Conservation (phyloP, 2,797 vertebrate genomes). For the Capromys pilorides region DNA sequence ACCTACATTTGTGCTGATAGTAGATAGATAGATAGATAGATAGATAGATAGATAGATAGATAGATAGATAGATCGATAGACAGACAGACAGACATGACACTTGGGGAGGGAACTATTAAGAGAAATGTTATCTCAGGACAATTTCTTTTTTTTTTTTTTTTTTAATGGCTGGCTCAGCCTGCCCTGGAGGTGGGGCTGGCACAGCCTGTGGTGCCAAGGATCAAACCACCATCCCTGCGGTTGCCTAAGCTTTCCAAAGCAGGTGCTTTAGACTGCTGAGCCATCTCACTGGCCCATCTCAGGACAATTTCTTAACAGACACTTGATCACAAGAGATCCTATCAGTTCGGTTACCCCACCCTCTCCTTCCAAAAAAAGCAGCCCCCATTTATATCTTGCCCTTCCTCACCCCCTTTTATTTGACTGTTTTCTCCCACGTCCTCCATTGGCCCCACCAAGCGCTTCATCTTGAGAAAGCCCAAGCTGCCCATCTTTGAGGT, state of each 20-base stretch:
- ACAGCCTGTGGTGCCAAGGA: too few relatives aligned
- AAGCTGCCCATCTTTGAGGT: neutral
- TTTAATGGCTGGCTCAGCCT: too few relatives aligned
- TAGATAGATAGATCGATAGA: neutral
- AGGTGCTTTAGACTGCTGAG: too few relatives aligned
- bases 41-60: neutral
- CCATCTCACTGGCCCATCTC: too few relatives aligned
- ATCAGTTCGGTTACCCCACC: neutral
- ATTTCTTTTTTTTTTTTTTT: too few relatives aligned
- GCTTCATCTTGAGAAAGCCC: neutral
- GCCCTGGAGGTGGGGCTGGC: too few relatives aligned
- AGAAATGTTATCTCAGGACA: slow-evolving; percentile 78
- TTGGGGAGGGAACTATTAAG: slow-evolving; percentile 81
- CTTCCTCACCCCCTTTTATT: neutral
- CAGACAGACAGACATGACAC: neutral
- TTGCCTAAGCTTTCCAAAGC: too few relatives aligned
- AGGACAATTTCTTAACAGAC: slow-evolving; percentile 76
- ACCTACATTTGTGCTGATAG: neutral
- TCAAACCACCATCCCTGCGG: too few relatives aligned
- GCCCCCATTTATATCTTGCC: neutral
- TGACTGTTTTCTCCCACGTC: neutral
- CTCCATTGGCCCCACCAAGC: neutral
- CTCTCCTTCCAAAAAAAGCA: neutral
- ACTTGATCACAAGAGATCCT: neutral
- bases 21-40: too few relatives aligned